Percentiles rank a stretch among this genome's conserved stretches.
Evolutionary conservation across 2,888 invertebrate genomes (phyloP).

Genomic region (Rosalia funebris): DNA sequence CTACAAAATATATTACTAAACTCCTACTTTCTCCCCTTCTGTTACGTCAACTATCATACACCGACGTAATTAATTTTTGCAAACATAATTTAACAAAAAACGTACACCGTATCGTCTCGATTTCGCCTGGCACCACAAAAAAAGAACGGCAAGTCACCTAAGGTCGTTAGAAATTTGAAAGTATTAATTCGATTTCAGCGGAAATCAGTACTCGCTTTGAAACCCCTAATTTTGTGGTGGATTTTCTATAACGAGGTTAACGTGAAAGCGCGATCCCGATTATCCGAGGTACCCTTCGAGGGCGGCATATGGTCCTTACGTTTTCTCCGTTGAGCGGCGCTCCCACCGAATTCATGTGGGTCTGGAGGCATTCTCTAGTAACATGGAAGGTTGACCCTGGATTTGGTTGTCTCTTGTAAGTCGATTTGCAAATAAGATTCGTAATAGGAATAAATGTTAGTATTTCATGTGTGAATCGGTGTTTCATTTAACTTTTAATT

Average conservation of each 20-base stretch:
- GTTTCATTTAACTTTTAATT: no score
- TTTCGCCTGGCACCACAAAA: not conserved
- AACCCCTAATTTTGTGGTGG: conserved; percentile 56
- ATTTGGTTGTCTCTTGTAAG: no score
- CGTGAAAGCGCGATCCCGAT: conserved; percentile 55
- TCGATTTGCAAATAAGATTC: no score
- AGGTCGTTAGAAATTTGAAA: conserved; percentile 5
- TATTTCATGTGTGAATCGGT: no score
- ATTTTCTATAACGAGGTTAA: conserved; percentile 55
- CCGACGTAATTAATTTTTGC: no score
- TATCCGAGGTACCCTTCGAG: conserved; percentile 29
- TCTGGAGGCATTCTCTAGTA: no score
- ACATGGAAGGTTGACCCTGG: no score
- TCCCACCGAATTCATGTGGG: not conserved
- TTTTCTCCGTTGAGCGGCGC: not conserved
- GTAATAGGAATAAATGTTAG: no score
- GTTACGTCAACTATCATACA: no score
- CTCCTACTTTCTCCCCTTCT: no score
- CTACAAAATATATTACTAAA: no score
- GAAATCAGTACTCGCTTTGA: not conserved
- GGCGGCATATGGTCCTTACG: conserved; percentile 27
- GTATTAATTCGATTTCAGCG: conserved; percentile 2
- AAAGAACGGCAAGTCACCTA: not conserved
- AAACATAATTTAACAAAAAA: no score
- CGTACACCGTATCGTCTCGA: not conserved